phyloP scores from a whole-genome alignment of 2,113 vertebrate genomes.

The Cinclus mexicanus region DNA sequence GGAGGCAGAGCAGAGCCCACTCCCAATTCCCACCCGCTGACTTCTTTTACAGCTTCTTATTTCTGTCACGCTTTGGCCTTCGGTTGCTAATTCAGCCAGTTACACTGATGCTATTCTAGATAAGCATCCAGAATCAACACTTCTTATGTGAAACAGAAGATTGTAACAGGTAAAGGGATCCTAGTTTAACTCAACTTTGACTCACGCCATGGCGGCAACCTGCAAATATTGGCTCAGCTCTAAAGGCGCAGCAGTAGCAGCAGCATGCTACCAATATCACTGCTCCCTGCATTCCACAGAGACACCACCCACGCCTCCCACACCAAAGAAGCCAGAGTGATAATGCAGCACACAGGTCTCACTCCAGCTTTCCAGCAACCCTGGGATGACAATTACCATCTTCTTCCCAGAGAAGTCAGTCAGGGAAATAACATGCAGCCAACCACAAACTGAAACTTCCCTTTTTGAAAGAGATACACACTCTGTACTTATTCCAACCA shows the following conservation, averaged over 20 bases:
- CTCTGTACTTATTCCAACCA: fast-evolving
- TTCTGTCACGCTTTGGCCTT: background rate
- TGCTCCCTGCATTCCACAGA: background rate
- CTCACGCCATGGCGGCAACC: fast-evolving
- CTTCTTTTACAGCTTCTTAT: background rate
- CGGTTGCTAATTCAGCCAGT: background rate
- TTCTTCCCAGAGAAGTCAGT: background rate
- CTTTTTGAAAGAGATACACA: background rate
- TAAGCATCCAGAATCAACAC: background rate
- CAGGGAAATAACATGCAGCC: background rate
- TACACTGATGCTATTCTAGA: background rate
- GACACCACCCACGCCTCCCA: background rate
- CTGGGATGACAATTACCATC: background rate
- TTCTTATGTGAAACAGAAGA: background rate
- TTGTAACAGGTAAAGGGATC: background rate
- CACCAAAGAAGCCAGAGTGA: background rate
- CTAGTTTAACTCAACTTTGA: background rate
- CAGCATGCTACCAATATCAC: background rate
- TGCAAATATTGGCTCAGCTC: background rate
- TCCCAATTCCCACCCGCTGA: background rate
- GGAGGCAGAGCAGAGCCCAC: background rate
- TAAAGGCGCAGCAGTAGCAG: background rate
- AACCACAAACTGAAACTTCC: background rate
- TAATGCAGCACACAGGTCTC: background rate
- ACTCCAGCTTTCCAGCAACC: background rate